phyloP scores from a whole-genome alignment of 1,140 invertebrate genomes.

The Drosophila baimaii region DNA sequence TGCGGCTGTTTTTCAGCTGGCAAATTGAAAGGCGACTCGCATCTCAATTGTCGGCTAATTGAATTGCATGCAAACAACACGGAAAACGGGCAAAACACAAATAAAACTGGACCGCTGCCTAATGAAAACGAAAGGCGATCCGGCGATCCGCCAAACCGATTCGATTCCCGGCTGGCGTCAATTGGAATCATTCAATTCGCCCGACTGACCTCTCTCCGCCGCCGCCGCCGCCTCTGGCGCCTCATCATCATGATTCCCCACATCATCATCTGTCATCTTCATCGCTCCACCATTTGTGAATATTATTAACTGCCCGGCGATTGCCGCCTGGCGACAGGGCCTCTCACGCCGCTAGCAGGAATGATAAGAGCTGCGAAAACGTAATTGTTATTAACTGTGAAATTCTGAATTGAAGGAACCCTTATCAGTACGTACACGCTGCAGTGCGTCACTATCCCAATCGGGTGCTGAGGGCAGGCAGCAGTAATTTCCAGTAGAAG shows the following conservation, averaged over 20 bases:
- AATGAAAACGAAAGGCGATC: slow-evolving; percentile 73
- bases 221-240: slow-evolving; percentile 4
- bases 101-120: slow-evolving; percentile 37
- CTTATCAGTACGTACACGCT: slow-evolving; percentile 51
- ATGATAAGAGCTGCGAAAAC: slow-evolving; percentile 57
- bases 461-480: slow-evolving; percentile 28
- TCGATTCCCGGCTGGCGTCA: slow-evolving; percentile 26
- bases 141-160: not conserved
- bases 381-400: slow-evolving; percentile 73
- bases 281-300: not conserved
- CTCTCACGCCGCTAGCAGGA: slow-evolving; percentile 3
- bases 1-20: slow-evolving; percentile 30
- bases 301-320: not conserved
- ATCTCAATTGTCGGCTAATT: slow-evolving; percentile 67
- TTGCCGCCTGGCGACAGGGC: slow-evolving; percentile 45
- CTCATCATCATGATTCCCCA: slow-evolving; percentile 40
- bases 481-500: slow-evolving; percentile 22
- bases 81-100: slow-evolving; percentile 32
- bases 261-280: slow-evolving; percentile 17
- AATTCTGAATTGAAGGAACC: slow-evolving; percentile 36
- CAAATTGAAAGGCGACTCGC: slow-evolving; percentile 74
- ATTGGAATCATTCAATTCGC: slow-evolving; percentile 55
- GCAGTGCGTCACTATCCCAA: slow-evolving; percentile 56
- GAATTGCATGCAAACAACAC: slow-evolving; percentile 69
- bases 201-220: slow-evolving; percentile 42